Conservation (phyloP, 2,797 vertebrate species). For the Falco concolor region DNA sequence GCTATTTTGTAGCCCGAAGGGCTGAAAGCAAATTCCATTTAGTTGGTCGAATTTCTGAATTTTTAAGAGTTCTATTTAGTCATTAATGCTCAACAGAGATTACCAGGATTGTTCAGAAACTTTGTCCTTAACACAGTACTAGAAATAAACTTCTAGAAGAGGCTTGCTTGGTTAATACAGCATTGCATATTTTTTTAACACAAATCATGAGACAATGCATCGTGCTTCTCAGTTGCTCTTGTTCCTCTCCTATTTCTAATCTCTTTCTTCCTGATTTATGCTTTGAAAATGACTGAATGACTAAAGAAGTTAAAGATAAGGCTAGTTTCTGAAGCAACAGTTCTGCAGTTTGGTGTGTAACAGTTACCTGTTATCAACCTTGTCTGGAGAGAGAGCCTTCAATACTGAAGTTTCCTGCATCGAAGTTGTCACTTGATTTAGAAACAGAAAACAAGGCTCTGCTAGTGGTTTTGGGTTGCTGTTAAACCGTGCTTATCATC, state of each 20-base stretch:
- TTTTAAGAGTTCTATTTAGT: neutral
- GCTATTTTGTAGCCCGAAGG: conserved; percentile 42
- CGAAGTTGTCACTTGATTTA: conserved; percentile 11
- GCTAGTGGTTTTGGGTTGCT: neutral
- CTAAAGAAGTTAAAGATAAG: neutral
- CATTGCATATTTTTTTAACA: neutral
- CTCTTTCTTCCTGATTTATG: neutral
- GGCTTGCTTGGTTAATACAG: neutral
- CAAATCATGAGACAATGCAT: neutral
- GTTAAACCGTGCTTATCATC: neutral
- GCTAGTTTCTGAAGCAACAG: neutral
- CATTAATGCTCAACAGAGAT: neutral
- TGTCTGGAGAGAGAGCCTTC: neutral
- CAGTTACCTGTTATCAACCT: neutral
- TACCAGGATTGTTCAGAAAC: neutral
- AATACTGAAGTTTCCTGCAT: neutral
- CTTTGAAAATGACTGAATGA: neutral
- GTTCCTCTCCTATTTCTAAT: neutral
- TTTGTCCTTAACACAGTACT: neutral
- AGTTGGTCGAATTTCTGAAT: neutral
- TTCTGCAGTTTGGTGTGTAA: neutral
- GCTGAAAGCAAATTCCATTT: conserved; percentile 19
- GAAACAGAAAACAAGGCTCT: conserved; percentile 16
- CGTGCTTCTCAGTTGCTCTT: neutral
- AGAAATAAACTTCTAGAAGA: neutral